A percentile compares a stretch with the other conserved stretches of the same genome.
phyloP scores from a whole-genome alignment of 2,113 vertebrate species.

The Microcebus griseorufus region DNA sequence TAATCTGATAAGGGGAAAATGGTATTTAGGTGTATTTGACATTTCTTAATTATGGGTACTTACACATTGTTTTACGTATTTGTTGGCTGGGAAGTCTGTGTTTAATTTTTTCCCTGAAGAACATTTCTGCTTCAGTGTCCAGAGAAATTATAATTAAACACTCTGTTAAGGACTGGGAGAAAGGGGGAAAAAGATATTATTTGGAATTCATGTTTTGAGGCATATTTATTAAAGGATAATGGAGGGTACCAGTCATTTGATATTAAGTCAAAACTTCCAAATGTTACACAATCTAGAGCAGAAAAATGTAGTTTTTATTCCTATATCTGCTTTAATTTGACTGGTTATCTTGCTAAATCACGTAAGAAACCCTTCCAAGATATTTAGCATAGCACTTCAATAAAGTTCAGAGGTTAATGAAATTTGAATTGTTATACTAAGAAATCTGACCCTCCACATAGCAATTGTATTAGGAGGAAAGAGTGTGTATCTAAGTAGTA shows the following conservation, averaged over 20 bases:
- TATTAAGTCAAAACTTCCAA: constrained; percentile 23
- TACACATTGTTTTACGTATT: constrained; percentile 12
- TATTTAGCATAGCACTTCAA: neutral
- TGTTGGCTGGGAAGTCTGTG: neutral
- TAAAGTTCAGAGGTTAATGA: neutral
- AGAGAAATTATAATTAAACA: constrained; percentile 26
- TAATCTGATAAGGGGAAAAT: neutral
- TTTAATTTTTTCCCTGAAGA: constrained; percentile 17
- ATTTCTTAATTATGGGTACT: constrained; percentile 1
- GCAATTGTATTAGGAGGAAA: neutral
- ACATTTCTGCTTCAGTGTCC: neutral
- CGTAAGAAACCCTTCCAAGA: neutral
- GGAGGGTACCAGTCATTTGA: neutral
- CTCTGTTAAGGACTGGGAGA: neutral
- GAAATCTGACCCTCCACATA: neutral
- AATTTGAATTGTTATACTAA: neutral
- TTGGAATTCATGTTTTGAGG: neutral
- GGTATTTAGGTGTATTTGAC: neutral
- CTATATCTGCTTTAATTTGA: neutral
- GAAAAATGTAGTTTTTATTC: neutral
- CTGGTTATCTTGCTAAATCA: neutral
- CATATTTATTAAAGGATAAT: neutral
- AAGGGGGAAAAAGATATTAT: constrained; percentile 25
- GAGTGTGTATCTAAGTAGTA: neutral
- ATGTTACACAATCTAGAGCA: neutral